phyloP scores from a whole-genome alignment of 2,888 invertebrate genomes.

The Metopia argyrocephala region DNA sequence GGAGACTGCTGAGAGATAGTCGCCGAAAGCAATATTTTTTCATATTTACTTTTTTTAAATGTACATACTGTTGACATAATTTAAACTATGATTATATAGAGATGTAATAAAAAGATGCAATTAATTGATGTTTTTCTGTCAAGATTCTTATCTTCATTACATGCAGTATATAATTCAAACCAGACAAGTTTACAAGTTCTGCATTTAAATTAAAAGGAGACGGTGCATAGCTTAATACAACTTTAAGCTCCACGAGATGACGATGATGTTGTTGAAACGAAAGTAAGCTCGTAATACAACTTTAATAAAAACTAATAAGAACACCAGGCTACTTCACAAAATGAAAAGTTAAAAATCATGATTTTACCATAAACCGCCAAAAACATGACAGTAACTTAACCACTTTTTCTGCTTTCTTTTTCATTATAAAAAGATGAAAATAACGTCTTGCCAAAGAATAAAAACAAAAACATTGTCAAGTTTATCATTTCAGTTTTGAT shows the following conservation, averaged over 20 bases:
- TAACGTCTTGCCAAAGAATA: slow-evolving; percentile 1
- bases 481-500: not conserved
- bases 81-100: too few species aligned
- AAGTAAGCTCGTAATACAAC: not conserved
- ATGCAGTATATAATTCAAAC: not conserved
- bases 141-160: too few species aligned
- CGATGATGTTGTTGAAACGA: too few species aligned
- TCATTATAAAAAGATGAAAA: not conserved
- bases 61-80: too few species aligned
- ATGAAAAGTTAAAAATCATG: slow-evolving; percentile 40
- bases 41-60: too few species aligned
- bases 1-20: too few species aligned
- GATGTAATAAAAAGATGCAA: too few species aligned
- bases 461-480: slow-evolving; percentile 2
- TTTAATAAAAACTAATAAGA: slow-evolving; percentile 2
- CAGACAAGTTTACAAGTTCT: not conserved
- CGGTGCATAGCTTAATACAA: slow-evolving; percentile 5
- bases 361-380: slow-evolving; percentile 41
- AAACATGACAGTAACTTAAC: slow-evolving; percentile 52
- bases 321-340: not conserved
- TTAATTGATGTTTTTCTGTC: too few species aligned
- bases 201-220: not conserved
- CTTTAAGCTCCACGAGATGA: slow-evolving; percentile 17
- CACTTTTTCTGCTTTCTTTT: slow-evolving; percentile 22
- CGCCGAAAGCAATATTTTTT: too few species aligned